Evolutionary conservation across 2,113 vertebrate species (phyloP).

Genomic region (Calonectris borealis): DNA sequence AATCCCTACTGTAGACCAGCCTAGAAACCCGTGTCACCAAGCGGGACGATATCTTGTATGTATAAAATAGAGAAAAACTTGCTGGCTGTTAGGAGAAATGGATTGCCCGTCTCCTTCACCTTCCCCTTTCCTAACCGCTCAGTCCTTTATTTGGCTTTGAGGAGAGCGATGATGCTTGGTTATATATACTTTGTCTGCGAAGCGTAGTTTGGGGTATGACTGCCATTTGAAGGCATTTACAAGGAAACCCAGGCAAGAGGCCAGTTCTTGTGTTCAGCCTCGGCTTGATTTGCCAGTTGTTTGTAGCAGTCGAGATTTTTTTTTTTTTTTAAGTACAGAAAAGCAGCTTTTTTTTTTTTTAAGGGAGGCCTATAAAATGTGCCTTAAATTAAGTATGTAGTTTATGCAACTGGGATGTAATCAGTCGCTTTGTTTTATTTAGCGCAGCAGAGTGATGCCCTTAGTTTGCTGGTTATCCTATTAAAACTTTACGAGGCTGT

Average conservation of each 20-base stretch:
- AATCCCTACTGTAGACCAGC: not conserved
- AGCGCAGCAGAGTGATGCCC: not conserved
- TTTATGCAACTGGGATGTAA: not conserved
- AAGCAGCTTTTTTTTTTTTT: not conserved
- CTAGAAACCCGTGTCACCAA: not conserved
- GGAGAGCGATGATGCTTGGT: not conserved
- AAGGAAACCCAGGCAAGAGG: constrained; percentile 37
- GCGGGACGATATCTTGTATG: not conserved
- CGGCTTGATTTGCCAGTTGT: not conserved
- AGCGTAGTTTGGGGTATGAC: not conserved
- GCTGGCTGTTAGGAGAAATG: not conserved
- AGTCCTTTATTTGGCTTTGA: constrained; percentile 49
- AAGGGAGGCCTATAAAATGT: not conserved
- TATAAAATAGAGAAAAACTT: not conserved
- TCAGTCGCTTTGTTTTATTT: not conserved
- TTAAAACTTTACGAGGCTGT: not conserved
- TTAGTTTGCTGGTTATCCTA: not conserved
- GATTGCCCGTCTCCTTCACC: not conserved
- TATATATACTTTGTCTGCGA: not conserved
- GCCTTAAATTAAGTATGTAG: not conserved
- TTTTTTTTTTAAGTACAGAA: not conserved
- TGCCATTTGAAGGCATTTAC: constrained; percentile 65
- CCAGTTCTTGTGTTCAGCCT: constrained; percentile 33
- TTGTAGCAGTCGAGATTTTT: not conserved
- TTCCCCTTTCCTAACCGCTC: not conserved